phyloP scores from a whole-genome alignment of 2,113 vertebrate genomes.

The Dolichotis patagonum region DNA sequence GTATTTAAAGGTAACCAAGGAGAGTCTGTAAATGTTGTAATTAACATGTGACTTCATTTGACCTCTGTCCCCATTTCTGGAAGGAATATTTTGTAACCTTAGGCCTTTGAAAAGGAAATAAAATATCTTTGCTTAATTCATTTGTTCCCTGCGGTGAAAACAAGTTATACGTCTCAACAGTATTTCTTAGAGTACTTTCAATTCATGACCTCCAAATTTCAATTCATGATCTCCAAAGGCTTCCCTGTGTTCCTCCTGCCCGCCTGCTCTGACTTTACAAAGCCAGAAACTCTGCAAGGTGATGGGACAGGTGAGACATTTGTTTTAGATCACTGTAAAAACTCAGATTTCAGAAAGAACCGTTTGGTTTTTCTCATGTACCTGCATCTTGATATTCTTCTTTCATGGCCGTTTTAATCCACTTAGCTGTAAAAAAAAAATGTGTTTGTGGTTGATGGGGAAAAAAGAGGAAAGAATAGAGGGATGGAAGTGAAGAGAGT shows the following conservation, averaged over 20 bases:
- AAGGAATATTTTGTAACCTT: background rate
- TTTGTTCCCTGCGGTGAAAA: background rate
- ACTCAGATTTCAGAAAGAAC: background rate
- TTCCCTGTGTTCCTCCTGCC: fast-evolving
- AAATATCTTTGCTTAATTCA: background rate
- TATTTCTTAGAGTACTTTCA: background rate
- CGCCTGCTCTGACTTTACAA: background rate
- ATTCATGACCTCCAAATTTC: background rate
- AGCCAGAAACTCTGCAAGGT: background rate
- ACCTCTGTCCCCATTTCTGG: background rate
- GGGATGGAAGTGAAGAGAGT: fast-evolving
- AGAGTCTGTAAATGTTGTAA: background rate
- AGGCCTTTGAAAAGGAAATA: background rate
- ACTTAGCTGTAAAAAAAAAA: background rate
- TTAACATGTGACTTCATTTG: background rate
- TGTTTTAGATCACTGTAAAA: background rate
- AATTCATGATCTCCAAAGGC: background rate
- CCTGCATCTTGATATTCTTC: background rate
- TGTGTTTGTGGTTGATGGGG: background rate
- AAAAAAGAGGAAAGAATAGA: background rate
- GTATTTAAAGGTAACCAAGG: background rate
- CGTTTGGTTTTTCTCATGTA: background rate
- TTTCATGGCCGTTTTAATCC: background rate
- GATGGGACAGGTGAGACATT: background rate
- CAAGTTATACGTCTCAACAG: background rate